A percentile compares a stretch with the other conserved stretches of the same genome.
These are phyloP conservation scores for Notechis scutatus DNA, from an alignment of 2,113 vertebrate species.

Conservation along the genomic window DNA sequence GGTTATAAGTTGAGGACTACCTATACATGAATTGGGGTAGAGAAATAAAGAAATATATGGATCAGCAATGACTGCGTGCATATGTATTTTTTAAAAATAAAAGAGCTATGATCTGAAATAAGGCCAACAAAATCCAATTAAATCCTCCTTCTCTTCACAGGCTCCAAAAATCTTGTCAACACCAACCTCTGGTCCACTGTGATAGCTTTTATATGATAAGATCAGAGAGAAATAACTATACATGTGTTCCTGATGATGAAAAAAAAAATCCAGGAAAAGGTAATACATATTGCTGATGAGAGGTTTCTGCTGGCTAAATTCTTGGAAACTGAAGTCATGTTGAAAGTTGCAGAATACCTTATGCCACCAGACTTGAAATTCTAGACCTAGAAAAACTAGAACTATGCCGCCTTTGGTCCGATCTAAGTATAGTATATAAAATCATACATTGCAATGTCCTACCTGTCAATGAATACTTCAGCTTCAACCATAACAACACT, in stretches of 20 bases:
- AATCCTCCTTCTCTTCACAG: neutral
- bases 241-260: conserved; percentile 42
- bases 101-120: conserved; percentile 40
- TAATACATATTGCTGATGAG: conserved; percentile 35
- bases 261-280: neutral
- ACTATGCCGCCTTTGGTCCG: too few species aligned
- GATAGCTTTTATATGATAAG: conserved; percentile 42
- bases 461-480: too few species aligned
- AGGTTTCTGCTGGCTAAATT: conserved; percentile 21
- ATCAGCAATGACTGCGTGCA: conserved; percentile 23
- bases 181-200: conserved; percentile 33
- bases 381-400: too few species aligned
- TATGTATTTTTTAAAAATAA: conserved; percentile 18
- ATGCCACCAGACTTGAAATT: too few species aligned
- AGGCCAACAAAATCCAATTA: conserved; percentile 39
- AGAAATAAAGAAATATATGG: neutral
- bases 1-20: neutral
- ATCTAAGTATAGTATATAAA: too few species aligned
- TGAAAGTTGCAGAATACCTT: neutral
- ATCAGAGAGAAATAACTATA: conserved; percentile 49
- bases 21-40: conserved; percentile 11
- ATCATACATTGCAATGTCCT: too few species aligned
- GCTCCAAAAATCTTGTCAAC: conserved; percentile 37
- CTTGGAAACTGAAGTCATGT: conserved; percentile 33
- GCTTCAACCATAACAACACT: too few species aligned